Base-by-base conservation (phyloP, 2,888 invertebrate genomes). In the Plutella xylostella region DNA sequence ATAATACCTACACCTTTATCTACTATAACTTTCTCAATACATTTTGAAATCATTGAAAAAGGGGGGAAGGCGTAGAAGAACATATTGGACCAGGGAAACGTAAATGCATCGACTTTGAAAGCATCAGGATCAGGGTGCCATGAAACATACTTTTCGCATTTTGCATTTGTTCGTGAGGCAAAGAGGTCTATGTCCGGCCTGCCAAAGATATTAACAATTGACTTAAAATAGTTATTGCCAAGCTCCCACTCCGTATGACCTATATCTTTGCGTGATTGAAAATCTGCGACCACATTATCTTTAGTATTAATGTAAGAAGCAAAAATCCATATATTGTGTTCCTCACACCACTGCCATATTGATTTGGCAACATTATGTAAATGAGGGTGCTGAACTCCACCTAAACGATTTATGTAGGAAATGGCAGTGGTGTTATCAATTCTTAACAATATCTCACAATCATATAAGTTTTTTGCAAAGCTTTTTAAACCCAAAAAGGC, bases 1-100 rank as follows among this genome's bases (percentile, higher is more conserved):
- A 59, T 19, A 3, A 57, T 52, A 4, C 57, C 57, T 3, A 21
- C 37, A 9, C 56, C 54, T 33, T 50, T 12, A 14, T 58, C 55
- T 19, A 50, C 40, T 3, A 51, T 47, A 15, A 55, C 49, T 45
- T 54, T 54, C 40, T 43, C 40, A 18, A 55, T 12, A 6, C 2
- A 2, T 14, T 33, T 42, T 3, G 35, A 22, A 22, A 43, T 35
- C 6, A 43, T 5, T 12, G 22, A 43, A 31, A 43, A 43, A 21
- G 43, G 43, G 4, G 43, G 43, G 11, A 43, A 43, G 2, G 43
- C 35, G 25, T 43, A 43, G 15, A 43, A 34, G 3, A 22, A 22
- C 11, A 14, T 15, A 17, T 20, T n/a, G 17, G 5, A 17, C 34
- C 43, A 43, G 12, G n/a, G 12, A 12, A 43, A 35, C 3, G 43